Conservation (phyloP, 2,113 vertebrate species). For the Polypterus senegalus region DNA sequence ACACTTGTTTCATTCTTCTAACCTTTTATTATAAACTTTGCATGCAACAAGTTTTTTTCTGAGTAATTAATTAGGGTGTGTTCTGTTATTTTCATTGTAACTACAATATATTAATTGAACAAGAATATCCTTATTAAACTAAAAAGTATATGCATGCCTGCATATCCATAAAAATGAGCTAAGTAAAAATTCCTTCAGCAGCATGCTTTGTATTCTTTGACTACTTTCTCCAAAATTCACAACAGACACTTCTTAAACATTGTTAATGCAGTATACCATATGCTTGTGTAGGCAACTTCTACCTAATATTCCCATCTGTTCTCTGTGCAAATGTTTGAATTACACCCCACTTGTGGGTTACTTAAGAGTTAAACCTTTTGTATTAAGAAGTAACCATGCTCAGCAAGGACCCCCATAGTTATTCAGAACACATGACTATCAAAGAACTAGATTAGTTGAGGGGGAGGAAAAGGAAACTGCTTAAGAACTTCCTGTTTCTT, state of each 20-base stretch:
- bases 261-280: too few relatives aligned
- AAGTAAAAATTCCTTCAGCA: too few relatives aligned
- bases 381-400: conserved; percentile 44
- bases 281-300: neutral
- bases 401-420: conserved; percentile 43
- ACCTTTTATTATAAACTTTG: conserved; percentile 6
- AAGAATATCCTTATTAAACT: too few relatives aligned
- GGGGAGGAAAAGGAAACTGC: conserved; percentile 37
- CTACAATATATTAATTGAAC: too few relatives aligned
- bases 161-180: too few relatives aligned
- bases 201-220: too few relatives aligned
- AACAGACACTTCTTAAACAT: too few relatives aligned
- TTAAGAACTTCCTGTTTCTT: conserved; percentile 48
- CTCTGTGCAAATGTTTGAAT: conserved; percentile 1
- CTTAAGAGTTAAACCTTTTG: conserved; percentile 45
- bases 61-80: neutral
- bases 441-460: conserved; percentile 48
- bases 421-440: conserved; percentile 54
- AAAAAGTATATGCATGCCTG: too few relatives aligned
- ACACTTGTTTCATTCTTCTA: conserved; percentile 39
- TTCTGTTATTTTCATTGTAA: too few relatives aligned
- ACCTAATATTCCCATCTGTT: neutral
- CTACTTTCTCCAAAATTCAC: too few relatives aligned
- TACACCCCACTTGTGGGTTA: conserved; percentile 19
- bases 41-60: conserved; percentile 5